Evolutionary conservation across 1,140 invertebrate genomes (phyloP), one percentile per base, ranked within the genome.

Genomic region (Drosophila parvula): DNA sequence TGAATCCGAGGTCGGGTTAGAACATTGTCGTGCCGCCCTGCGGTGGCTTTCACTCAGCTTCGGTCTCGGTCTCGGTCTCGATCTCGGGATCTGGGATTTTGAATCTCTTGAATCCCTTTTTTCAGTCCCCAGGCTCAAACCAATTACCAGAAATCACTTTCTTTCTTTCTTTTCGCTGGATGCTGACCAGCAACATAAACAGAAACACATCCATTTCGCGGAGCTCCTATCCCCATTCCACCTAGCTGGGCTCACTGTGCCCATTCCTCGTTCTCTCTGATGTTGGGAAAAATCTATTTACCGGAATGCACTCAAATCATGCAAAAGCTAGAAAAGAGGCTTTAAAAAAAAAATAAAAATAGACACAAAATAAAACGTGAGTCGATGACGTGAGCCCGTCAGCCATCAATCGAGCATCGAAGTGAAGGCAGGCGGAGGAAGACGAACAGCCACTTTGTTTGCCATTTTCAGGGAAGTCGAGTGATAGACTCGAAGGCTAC

Each of bases 201-300:
- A 32, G 28, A 65, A 27, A 50, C 41, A 14, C 30, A 30, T 45
- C 22, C 63, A 36, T 65, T 48, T 41, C 69, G 18, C 38, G 40
- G 74, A 30, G 48, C 55, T 67, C 40, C 40, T 45, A 34, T 30
- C 57, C 18, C 61, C 34, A 70, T 50, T 48, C 28, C 40, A 34
- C 62, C 38, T 22, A 6, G 51, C 40, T 18, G 40, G 22, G 22
- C 22, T 58, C 43, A 27, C 51, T 86, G 83, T 86, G 76, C 83
- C 61, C 79, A 86, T 82, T 86, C 68, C 51, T 59, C 50, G 40
- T 44, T 60, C 50, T 67, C 47, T 70, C 60, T 50, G 76, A 74
- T 44, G 61, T 81, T 86, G 84, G 76, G 73, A 82, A 86, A 84
- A 88, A 79, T 83, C 48, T 65, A 74, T 69, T 76, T 84, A 71